Conservation (phyloP, 2,797 vertebrate genomes). For the Enteromius paludinosus region DNA sequence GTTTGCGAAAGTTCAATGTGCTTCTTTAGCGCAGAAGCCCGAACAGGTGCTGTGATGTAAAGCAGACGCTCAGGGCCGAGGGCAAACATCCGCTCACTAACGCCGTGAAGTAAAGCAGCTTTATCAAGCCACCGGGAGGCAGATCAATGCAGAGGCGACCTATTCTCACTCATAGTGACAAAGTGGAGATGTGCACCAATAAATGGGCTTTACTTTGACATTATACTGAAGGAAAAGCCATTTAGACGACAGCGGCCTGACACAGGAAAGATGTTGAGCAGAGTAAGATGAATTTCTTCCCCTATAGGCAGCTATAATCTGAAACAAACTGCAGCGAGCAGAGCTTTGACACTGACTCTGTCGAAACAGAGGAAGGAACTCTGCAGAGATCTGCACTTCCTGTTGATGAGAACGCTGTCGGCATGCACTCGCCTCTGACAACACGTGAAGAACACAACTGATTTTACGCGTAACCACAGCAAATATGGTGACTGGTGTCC, state of each 20-base stretch:
- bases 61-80: conserved; percentile 50
- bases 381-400: conserved; percentile 75
- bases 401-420: conserved; percentile 75
- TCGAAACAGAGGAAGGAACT: conserved; percentile 71
- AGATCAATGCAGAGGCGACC: conserved; percentile 63
- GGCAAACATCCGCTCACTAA: conserved; percentile 46
- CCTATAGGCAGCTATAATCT: conserved; percentile 53
- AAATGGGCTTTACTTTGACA: conserved; percentile 41
- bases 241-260: conserved; percentile 57
- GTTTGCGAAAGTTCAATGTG: conserved; percentile 23
- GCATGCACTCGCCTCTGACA: conserved; percentile 46
- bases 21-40: conserved; percentile 13
- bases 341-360: conserved; percentile 31
- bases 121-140: conserved; percentile 31
- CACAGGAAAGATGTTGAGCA: conserved; percentile 62
- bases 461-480: neutral
- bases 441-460: conserved; percentile 16
- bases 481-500: neutral
- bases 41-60: conserved; percentile 58
- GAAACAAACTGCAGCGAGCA: conserved; percentile 57
- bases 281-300: conserved; percentile 58
- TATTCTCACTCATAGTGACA: conserved; percentile 37
- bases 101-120: conserved; percentile 42
- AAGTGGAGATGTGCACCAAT: conserved; percentile 57
- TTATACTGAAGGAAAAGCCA: conserved; percentile 42